Base-by-base conservation (phyloP, 2,797 vertebrate genomes). In the Siniperca obscura region DNA sequence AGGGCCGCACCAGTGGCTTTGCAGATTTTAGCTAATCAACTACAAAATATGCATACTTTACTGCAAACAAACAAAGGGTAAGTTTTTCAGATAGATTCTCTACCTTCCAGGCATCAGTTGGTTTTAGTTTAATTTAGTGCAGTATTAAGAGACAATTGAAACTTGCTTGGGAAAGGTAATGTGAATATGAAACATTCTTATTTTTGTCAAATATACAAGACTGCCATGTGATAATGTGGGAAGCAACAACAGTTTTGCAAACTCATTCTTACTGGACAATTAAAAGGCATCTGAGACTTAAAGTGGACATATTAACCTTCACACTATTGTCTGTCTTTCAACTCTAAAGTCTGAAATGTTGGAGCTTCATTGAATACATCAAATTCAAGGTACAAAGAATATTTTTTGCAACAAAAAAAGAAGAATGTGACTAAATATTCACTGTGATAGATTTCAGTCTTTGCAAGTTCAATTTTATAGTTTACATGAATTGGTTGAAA, bases 1-100 rank as follows among this genome's bases (percentile, higher is more conserved):
- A 70, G 12, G 36, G 25, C 10, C 9, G 25, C 11, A 25, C 6
- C 55, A 42, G n/a, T 25, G 44, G 25, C 21, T 40, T 52, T 64
- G 48, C 16, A 62, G 11, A 48, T 59, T 22, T 50, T 12, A 59
- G 19, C 12, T 59, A 46, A 57, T 75, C n/a, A 50, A 19, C 25
- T 19, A 40, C 36, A 76, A 67, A 13, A 14, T 36, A 17, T 3
- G 46, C 14, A 59, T 14, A 44, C 8, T 55, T 78, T n/a, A 25
- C 11, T 19, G 48, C 8, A 59, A 66, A 19, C 36, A 69, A 66
- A 36, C 16, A 0, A 50, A 42, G 16, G 1, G 13, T 13, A 48
- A 3, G 14, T 53, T 74, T 46, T 73, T 30, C 36, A 71, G 55
- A 70, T 17, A 38, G 34, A 57, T 72, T 62, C 11, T 48, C 16